phyloP scores from a whole-genome alignment of 2,888 invertebrate genomes.

The Trichacis sp. region DNA sequence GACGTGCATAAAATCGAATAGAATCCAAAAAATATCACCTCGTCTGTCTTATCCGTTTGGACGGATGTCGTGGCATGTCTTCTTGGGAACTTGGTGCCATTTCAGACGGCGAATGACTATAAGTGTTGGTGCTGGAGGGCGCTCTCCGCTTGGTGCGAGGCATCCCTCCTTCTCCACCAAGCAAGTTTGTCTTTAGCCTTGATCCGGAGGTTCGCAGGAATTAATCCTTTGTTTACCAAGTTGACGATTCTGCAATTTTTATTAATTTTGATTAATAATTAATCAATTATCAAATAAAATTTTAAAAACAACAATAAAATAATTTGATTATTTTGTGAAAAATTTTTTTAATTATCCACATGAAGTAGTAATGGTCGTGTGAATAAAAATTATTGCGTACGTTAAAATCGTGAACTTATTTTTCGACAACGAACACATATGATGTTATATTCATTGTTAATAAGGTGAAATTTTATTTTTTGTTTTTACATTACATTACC shows the following conservation, averaged over 20 bases:
- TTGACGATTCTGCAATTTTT: conserved; percentile 14
- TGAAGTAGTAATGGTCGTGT: too few relatives aligned
- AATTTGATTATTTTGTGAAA: too few relatives aligned
- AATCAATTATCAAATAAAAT: conserved; percentile 1
- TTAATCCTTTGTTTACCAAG: conserved; percentile 21
- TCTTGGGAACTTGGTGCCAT: conserved; percentile 66
- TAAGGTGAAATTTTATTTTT: too few relatives aligned
- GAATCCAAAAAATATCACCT: conserved; percentile 55
- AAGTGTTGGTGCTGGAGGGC: conserved; percentile 64
- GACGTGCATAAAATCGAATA: background rate
- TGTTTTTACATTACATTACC: too few relatives aligned
- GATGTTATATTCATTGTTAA: too few relatives aligned
- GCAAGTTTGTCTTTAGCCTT: conserved; percentile 41
- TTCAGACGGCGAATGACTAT: conserved; percentile 60
- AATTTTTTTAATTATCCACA: too few relatives aligned
- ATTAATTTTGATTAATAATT: conserved; percentile 12
- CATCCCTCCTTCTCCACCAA: conserved; percentile 63
- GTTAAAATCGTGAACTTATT: too few relatives aligned
- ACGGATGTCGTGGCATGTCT: conserved; percentile 64
- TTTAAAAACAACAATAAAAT: conserved; percentile 12
- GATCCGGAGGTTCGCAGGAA: conserved; percentile 15
- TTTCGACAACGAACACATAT: too few relatives aligned
- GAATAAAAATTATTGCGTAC: too few relatives aligned
- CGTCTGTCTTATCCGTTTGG: conserved; percentile 64
- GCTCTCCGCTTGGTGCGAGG: conserved; percentile 69